A percentile compares a stretch with the other conserved stretches of the same genome.
Evolutionary conservation across 2,797 vertebrate species (phyloP).

Genomic region (Sorex maritimensis): DNA sequence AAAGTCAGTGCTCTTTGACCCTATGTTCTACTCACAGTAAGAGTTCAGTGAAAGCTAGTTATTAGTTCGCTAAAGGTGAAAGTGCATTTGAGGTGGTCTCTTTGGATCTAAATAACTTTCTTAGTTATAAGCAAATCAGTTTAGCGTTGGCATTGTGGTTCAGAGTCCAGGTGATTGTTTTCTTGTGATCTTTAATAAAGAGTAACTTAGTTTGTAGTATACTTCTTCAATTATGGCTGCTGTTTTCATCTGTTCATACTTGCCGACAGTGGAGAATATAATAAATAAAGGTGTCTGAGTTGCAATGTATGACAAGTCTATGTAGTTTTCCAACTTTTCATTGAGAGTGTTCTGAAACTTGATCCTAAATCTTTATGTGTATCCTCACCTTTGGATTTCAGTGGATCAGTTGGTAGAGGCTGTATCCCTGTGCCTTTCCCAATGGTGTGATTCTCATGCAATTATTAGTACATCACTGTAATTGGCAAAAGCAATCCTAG

Average conservation of each 20-base stretch:
- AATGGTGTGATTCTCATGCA: fast-evolving
- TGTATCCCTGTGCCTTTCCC: background rate
- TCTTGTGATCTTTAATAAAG: background rate
- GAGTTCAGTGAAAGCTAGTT: background rate
- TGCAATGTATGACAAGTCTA: background rate
- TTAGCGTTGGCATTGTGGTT: background rate
- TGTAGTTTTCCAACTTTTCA: background rate
- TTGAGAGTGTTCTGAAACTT: background rate
- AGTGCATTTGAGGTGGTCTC: background rate
- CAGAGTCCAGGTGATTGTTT: background rate
- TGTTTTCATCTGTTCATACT: background rate
- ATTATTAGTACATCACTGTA: too few relatives aligned
- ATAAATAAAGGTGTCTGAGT: background rate
- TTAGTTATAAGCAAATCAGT: background rate
- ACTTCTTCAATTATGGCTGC: background rate
- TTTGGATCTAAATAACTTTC: background rate
- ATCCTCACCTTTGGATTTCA: background rate
- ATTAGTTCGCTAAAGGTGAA: background rate
- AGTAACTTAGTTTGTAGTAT: background rate
- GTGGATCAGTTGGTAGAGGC: too few relatives aligned
- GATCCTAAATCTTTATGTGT: background rate
- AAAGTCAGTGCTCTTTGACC: background rate
- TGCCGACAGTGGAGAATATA: background rate
- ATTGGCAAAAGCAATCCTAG: background rate
- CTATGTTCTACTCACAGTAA: background rate